Base-by-base conservation (phyloP, 1,140 invertebrate species). In the Drosophila bipectinata region DNA sequence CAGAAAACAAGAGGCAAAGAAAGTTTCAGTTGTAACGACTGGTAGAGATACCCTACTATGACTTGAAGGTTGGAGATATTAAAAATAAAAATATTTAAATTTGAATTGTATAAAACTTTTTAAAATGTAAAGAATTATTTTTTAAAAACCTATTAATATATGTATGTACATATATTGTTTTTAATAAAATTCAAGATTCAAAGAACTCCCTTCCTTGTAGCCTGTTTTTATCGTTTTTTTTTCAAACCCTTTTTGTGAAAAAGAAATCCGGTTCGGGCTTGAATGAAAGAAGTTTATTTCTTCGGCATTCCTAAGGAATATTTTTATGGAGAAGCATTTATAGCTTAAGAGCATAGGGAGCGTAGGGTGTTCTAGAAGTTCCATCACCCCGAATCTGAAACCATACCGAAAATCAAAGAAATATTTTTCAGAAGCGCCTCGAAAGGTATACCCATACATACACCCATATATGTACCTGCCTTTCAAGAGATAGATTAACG, bases 361-460 rank as follows among this genome's bases (percentile, higher is more conserved):
- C 4, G 44, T 56, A 69, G 66, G 63, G 66, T 68, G 63, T 30
- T 24, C 49, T 10, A 24, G 10, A 34, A 47, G 64, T 80, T 61
- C 24, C 26, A 6, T 39, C n/a, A 32, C 12, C 51, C 41, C 3
- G 47, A 18, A 21, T 21, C 21, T 3, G 3, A 21, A 21, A 2
- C 15, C 6, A 4, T 9, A 63, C 3, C 45, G 10, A 4, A 67
- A 72, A 14, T 32, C 34, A 51, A 54, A 41, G 32, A 75, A 54
- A 14, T 34, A 34, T 73, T 63, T 61, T 59, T 12, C 28, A 72
- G 69, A 72, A 78, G 74, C 63, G 78, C 68, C 78, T 61, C 59
- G 30, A 21, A 21, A 21, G 21, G 21, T 21, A 21, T 21, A 21
- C 21, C 21, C 21, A 21, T 21, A 21, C 21, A 21, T 21, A 21